These are phyloP conservation scores for Helicoverpa armigera DNA, from an alignment of 1,140 invertebrate genomes.

Conservation along the genomic window DNA sequence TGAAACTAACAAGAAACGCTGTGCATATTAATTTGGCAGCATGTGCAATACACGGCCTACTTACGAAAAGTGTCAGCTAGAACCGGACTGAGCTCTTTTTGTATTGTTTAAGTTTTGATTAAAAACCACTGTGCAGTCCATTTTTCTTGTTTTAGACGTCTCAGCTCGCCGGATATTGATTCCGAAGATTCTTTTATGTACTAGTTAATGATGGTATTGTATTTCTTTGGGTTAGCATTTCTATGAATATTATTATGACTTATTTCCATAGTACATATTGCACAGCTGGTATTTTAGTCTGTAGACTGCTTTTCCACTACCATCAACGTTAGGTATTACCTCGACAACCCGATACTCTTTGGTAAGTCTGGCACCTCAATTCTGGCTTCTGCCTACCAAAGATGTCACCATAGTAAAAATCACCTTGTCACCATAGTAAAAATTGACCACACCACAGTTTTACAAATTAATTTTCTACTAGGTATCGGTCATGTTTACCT, in stretches of 20 bases:
- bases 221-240: not conserved
- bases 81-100: constrained; percentile 52
- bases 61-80: constrained; percentile 53
- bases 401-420: no score
- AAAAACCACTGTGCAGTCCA: constrained; percentile 48
- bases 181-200: not conserved
- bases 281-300: no score
- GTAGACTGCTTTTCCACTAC: no score
- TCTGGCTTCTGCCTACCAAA: no score
- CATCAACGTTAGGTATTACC: no score
- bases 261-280: no score
- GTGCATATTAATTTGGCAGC: constrained; percentile 32
- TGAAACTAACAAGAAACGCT: constrained; percentile 13
- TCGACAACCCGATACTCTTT: no score
- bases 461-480: no score
- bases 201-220: not conserved
- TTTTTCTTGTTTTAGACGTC: constrained; percentile 44
- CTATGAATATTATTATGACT: not conserved
- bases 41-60: constrained; percentile 50
- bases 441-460: no score
- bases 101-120: constrained; percentile 61
- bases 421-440: no score
- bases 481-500: no score
- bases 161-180: constrained; percentile 29
- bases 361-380: no score